Base-by-base conservation (phyloP, 1,140 invertebrate species). In the Zaprionus taronus region DNA sequence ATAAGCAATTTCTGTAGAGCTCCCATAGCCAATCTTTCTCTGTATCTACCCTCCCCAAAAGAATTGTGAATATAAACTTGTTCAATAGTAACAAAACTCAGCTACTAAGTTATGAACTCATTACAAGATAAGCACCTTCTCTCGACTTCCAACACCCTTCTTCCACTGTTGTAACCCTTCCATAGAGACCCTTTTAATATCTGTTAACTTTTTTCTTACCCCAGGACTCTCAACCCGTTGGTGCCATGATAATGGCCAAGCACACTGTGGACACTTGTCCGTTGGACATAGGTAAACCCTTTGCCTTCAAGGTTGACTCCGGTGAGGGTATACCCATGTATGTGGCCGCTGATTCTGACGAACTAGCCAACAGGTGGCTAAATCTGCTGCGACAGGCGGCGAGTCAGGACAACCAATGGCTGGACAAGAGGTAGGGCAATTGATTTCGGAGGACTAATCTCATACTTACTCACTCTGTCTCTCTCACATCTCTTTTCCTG, bases 181-280 rank as follows among this genome's bases (percentile, higher is more conserved):
- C 3, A 7, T 2, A 28, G 1, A 31, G 2, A 31, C 7, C 0
- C 7, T 31, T 31, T 2, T 31, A 7, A 31, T 7, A 28, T 28
- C 6, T 31, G 2, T 44, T 17, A 36, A 22, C n/a, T 20, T 38
- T 20, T 28, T 12, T 47, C 64, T 63, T 20, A 68, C 83, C 72
- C 87, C 92, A 98, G 96, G 96, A 97, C 91, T 95, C 95, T 41
- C 97, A 98, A 92, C 98, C 97, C 68, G 95, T 98, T 34, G 98
- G 98, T 63, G 98, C 97, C 15, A 94, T 98, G 69, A 97, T 97
- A 93, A 94, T 98, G 55, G 94, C 96, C 49, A 97, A 97, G 84
- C 98, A 98, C 91, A 95, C 95, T 38, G 95, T 98, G 1, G 95
- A 95, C 38, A 49, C 79, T 17, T 93, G 92, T 31, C 79, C 81